These are phyloP conservation scores for Orbicella faveolata DNA, from an alignment of 64 coral and sea anemone genomes.

Conservation along the genomic window DNA sequence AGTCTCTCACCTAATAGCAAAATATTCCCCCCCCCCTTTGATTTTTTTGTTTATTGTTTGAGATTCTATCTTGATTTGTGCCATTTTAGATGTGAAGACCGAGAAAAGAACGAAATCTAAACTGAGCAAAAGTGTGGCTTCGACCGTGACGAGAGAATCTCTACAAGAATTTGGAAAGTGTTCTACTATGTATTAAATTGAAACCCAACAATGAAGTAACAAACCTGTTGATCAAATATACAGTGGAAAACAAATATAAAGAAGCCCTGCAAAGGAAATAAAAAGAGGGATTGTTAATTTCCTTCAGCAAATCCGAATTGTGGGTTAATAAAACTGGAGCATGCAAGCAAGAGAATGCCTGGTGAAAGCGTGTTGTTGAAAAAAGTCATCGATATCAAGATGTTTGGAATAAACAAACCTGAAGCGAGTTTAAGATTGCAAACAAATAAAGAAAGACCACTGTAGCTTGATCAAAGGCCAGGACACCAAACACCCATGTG, in stretches of 20 bases:
- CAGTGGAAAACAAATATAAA: conserved; percentile 73
- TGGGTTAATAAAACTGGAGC: no score
- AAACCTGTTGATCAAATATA: conserved; percentile 63
- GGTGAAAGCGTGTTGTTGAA: no score
- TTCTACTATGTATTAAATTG: no score
- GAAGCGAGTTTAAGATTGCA: conserved; percentile 72
- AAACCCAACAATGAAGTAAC: background rate
- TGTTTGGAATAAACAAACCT: conserved; percentile 35
- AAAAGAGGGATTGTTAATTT: background rate
- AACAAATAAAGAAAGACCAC: conserved; percentile 70
- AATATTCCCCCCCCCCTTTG: background rate
- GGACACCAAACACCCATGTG: conserved; percentile 68
- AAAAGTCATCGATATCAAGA: background rate
- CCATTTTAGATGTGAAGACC: background rate
- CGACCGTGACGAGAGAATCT: no score
- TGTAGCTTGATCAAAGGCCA: conserved; percentile 43
- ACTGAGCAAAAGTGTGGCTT: background rate
- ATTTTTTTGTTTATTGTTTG: background rate
- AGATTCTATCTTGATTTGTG: background rate
- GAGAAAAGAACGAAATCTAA: background rate
- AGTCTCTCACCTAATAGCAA: background rate
- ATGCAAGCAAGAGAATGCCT: no score
- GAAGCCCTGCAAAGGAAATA: conserved; percentile 48
- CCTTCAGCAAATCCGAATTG: no score
- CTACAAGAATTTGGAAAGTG: no score